Evolutionary conservation across 1,140 invertebrate species (phyloP).

Genomic region (Drosophila pandora): DNA sequence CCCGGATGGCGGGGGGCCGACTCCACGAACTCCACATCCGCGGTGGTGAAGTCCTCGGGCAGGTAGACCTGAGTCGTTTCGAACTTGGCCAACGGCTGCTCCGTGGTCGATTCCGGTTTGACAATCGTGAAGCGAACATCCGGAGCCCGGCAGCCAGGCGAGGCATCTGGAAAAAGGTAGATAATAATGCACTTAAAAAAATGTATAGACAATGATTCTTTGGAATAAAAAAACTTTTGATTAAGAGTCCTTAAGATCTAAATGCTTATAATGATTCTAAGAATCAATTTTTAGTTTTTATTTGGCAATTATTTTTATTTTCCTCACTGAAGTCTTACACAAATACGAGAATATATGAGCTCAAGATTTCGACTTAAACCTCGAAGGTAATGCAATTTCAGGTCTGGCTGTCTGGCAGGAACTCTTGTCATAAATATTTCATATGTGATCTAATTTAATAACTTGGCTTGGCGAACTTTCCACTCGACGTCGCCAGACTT

Average conservation of each 20-base stretch:
- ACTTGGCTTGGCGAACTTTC: conserved; percentile 53
- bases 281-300: not conserved
- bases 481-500: conserved; percentile 62
- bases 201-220: too few relatives aligned
- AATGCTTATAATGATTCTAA: not conserved
- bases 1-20: conserved; percentile 63
- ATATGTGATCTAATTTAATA: conserved; percentile 80
- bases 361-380: conserved; percentile 19
- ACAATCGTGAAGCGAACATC: conserved; percentile 83
- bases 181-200: conserved; percentile 7
- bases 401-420: conserved; percentile 12
- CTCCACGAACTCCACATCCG: conserved; percentile 80
- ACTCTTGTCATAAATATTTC: conserved; percentile 76
- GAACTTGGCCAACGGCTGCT: conserved; percentile 82
- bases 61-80: conserved; percentile 82
- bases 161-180: conserved; percentile 66
- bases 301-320: not conserved
- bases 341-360: conserved; percentile 7
- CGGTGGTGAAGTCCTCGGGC: conserved; percentile 82
- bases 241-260: too few relatives aligned
- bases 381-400: conserved; percentile 31
- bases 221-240: too few relatives aligned
- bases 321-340: conserved; percentile 13
- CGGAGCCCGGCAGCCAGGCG: conserved; percentile 79
- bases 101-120: conserved; percentile 79